phyloP scores from a whole-genome alignment of 2,113 vertebrate genomes.

The Dendropsophus ebraccatus region DNA sequence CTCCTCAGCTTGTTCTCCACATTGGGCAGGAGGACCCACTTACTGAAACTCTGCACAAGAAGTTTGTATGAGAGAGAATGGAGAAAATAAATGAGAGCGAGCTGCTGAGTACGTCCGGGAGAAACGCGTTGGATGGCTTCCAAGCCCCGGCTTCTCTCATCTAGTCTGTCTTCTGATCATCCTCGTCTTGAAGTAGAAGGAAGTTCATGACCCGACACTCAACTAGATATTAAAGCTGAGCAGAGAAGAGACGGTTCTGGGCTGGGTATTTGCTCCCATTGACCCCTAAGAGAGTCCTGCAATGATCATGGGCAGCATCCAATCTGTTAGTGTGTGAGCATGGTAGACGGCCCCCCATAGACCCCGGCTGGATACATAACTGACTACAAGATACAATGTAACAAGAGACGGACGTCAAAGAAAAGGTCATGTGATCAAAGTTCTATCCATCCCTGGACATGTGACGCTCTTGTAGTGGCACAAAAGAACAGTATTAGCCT shows the following conservation, averaged over 20 bases:
- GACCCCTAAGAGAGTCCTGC: too few species aligned
- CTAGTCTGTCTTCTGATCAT: conserved; percentile 63
- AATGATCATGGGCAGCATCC: too few species aligned
- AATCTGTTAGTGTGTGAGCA: too few species aligned
- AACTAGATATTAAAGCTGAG: conserved; percentile 59
- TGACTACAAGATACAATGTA: too few species aligned
- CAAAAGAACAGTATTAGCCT: too few species aligned
- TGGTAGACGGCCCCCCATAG: too few species aligned
- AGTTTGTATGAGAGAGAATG: conserved; percentile 60
- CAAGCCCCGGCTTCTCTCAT: conserved; percentile 52
- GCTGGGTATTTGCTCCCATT: neutral
- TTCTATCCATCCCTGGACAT: too few species aligned
- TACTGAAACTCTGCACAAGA: conserved; percentile 59
- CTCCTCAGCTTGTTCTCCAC: too few species aligned
- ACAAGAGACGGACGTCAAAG: too few species aligned
- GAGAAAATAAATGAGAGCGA: conserved; percentile 49
- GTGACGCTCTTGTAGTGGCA: too few species aligned
- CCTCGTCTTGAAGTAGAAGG: conserved; percentile 25
- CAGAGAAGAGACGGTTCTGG: conserved; percentile 56
- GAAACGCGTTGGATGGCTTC: conserved; percentile 38
- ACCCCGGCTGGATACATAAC: too few species aligned
- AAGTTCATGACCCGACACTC: conserved; percentile 64
- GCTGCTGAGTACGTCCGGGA: conserved; percentile 51
- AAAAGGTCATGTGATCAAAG: too few species aligned
- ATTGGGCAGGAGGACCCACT: conserved; percentile 30